Evolutionary conservation across 1,140 invertebrate genomes (phyloP), one percentile per base, ranked within the genome.

Genomic region (Gonatopus flavifemur): DNA sequence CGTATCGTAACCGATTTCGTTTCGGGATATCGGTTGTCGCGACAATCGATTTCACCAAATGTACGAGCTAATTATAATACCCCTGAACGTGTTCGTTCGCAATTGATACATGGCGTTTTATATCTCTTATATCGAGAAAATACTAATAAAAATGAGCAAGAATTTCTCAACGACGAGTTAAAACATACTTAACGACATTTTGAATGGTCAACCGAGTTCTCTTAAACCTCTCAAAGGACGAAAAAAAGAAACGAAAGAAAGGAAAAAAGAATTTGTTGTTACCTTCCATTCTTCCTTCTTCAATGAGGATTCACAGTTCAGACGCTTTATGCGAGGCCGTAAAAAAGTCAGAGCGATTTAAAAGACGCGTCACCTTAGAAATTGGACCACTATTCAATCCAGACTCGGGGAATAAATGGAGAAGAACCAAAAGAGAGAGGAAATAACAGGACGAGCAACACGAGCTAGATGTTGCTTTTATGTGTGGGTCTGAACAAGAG

Each of bases 311-410:
- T 53, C 35, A n/a, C n/a, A n/a, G 46, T 40, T 21, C 35, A 33
- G 30, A 22, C 47, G 35, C 36, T 60, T 57, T 60, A 51, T 50
- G 43, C 44, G 44, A 60, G 40, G 31, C 57, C 56, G 48, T 60
- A 59, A 59, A 60, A 59, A 49, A 52, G 47, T 7, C 40, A 18
- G 31, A 43, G 22, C 47, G 56, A 60, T 60, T 60, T 60, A 55
- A 51, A 60, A 60, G 58, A 16, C 52, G 48, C 35, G 21, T 35
- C 44, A 41, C 24, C 40, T 48, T 55, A 55, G 52, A 60, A 60
- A 60, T 55, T 60, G 44, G 58, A 48, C 57, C 57, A 60, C 43
- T 52, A 51, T 51, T 41, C 56, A 59, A 39, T 12, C 25, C 6
- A 28, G 25, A 28, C 6, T 28, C 12, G 6, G 25, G 12, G 6